Conservation (phyloP, 2,888 invertebrate genomes). For the Meiosimyza decipiens region DNA sequence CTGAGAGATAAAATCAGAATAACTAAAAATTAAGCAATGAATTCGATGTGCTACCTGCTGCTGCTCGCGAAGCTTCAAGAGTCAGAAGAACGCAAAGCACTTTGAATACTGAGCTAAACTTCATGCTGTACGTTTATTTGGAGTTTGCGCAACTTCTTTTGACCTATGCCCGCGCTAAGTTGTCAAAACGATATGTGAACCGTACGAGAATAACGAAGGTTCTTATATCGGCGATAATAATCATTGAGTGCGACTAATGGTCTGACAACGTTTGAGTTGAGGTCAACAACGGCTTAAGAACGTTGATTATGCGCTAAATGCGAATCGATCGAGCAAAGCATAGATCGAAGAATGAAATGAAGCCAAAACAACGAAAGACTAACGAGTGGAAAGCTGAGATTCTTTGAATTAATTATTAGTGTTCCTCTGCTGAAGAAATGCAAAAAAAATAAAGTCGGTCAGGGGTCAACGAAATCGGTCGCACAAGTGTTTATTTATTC, state of each 20-base stretch:
- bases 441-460: no score
- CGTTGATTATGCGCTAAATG: neutral
- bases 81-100: slow-evolving; percentile 48
- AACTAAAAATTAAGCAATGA: neutral
- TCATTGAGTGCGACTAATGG: slow-evolving; percentile 27
- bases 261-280: neutral
- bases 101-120: slow-evolving; percentile 45
- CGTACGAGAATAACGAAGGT: slow-evolving; percentile 28
- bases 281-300: neutral
- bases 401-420: no score
- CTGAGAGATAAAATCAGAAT: neutral
- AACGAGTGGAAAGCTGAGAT: no score
- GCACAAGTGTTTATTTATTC: no score
- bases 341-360: neutral
- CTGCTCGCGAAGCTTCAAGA: neutral
- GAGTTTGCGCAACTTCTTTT: slow-evolving; percentile 29
- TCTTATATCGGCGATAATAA: slow-evolving; percentile 46
- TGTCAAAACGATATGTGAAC: slow-evolving; percentile 41
- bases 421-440: no score
- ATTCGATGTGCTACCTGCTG: neutral
- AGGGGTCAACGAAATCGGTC: no score
- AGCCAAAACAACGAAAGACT: no score
- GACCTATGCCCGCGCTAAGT: slow-evolving; percentile 39
- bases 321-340: neutral
- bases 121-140: slow-evolving; percentile 9